Conservation (phyloP, 2,888 invertebrate genomes). For the Gonocerus acuteangulatus region DNA sequence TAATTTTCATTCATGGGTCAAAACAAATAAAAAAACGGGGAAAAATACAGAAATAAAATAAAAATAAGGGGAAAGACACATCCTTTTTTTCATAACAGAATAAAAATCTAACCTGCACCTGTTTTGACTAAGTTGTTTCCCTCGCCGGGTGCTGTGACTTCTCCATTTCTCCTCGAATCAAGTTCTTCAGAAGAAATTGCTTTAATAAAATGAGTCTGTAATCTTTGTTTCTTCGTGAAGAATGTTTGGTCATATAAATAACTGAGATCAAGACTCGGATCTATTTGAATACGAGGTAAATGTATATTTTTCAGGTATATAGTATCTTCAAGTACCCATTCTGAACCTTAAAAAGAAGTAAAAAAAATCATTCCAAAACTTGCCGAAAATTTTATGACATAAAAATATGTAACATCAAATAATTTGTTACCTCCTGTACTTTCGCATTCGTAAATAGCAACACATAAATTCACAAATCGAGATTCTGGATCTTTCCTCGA, state of each 20-base stretch:
- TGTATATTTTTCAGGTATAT: constrained; percentile 90
- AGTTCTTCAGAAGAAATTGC: constrained; percentile 73
- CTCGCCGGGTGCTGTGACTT: constrained; percentile 36
- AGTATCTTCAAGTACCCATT: constrained; percentile 90
- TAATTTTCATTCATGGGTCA: too few relatives aligned
- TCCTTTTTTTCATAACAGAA: too few relatives aligned
- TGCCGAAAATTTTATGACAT: neutral
- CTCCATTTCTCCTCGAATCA: constrained; percentile 43
- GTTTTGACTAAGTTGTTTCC: constrained; percentile 40
- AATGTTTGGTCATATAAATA: constrained; percentile 72
- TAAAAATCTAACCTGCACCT: constrained; percentile 28
- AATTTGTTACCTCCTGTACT: constrained; percentile 71
- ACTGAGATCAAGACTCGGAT: constrained; percentile 73
- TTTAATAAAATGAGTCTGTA: constrained; percentile 69
- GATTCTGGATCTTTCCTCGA: constrained; percentile 68
- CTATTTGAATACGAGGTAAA: constrained; percentile 66
- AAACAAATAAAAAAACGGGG: too few relatives aligned
- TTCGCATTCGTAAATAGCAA: constrained; percentile 98
- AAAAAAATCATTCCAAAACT: neutral
- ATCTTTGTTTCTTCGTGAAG: constrained; percentile 70
- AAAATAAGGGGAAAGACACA: too few relatives aligned
- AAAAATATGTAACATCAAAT: neutral
- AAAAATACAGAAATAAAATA: too few relatives aligned
- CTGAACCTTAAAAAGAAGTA: constrained; percentile 45
- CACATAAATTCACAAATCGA: constrained; percentile 80